Evolutionary conservation across 2,113 vertebrate species (phyloP).

Genomic region (Theristicus caerulescens): DNA sequence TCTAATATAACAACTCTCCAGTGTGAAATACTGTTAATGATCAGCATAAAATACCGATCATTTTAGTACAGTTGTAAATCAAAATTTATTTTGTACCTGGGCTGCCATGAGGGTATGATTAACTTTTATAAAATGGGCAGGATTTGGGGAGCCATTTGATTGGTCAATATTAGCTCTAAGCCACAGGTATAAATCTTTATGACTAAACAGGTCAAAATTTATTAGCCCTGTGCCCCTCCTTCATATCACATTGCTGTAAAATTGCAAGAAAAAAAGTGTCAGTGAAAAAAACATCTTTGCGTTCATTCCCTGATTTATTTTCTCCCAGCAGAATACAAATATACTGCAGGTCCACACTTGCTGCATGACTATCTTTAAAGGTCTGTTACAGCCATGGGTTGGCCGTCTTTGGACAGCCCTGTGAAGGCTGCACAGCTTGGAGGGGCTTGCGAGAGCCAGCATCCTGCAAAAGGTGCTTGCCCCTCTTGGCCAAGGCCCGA

Average conservation of each 20-base stretch:
- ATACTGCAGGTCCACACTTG: background rate
- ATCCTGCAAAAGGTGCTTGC: background rate
- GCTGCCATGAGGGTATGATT: conserved; percentile 34
- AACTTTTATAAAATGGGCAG: conserved; percentile 54
- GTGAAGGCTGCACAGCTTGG: background rate
- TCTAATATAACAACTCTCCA: conserved; percentile 38
- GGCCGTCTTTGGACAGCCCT: background rate
- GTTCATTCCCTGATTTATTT: background rate
- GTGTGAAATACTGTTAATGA: conserved; percentile 39
- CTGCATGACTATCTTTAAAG: background rate
- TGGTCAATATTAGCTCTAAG: conserved; percentile 37
- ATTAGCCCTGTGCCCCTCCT: background rate
- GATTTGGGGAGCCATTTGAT: conserved; percentile 39
- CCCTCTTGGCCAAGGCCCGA: background rate
- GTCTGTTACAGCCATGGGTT: background rate
- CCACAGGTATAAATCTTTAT: conserved; percentile 42
- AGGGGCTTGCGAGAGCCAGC: background rate
- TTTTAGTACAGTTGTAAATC: conserved; percentile 54
- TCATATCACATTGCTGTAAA: background rate
- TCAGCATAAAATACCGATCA: conserved; percentile 15
- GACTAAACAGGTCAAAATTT: conserved; percentile 44
- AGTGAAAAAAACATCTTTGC: background rate
- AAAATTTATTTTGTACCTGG: conserved; percentile 51
- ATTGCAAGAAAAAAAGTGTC: background rate
- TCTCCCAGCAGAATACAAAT: background rate